Evolutionary conservation across 2,888 invertebrate genomes (phyloP).

Genomic region (Hirtodrosophila duncani): DNA sequence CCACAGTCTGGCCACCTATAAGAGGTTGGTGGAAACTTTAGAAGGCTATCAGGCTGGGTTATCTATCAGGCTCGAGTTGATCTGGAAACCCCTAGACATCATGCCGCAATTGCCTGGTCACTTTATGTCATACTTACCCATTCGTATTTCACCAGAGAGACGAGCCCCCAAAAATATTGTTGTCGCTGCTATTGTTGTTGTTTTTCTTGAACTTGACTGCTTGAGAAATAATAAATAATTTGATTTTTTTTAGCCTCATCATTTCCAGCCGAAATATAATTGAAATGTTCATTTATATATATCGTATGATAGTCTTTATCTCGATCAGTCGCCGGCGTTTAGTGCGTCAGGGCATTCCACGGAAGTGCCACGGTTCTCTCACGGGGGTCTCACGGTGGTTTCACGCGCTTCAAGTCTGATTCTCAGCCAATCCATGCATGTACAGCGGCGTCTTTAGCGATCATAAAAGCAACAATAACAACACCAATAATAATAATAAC

Average conservation of each 20-base stretch:
- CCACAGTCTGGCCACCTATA: too few species aligned
- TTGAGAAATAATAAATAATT: slow-evolving; percentile 30
- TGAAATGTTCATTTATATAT: slow-evolving; percentile 18
- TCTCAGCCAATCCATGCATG: slow-evolving; percentile 49
- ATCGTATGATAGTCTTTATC: slow-evolving; percentile 44
- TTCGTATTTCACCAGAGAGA: slow-evolving; percentile 60
- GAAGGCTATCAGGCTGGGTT: too few species aligned
- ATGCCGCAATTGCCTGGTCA: slow-evolving; percentile 1
- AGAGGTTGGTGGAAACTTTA: too few species aligned
- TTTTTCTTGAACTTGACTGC: slow-evolving; percentile 21
- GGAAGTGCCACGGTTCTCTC: slow-evolving; percentile 27
- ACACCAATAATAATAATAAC: slow-evolving; percentile 1
- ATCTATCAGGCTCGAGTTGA: too few species aligned
- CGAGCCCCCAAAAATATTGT: slow-evolving; percentile 63
- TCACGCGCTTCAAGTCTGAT: slow-evolving; percentile 46
- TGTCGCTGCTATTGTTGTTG: slow-evolving; percentile 1
- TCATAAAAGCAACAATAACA: slow-evolving; percentile 7
- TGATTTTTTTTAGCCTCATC: slow-evolving; percentile 20
- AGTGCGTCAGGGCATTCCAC: slow-evolving; percentile 30
- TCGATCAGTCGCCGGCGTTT: slow-evolving; percentile 14
- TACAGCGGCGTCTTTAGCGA: slow-evolving; percentile 19
- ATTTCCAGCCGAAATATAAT: slow-evolving; percentile 30
- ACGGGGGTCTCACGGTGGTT: slow-evolving; percentile 52
- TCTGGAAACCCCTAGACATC: too few species aligned
- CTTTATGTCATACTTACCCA: slow-evolving; percentile 8